phyloP scores from a whole-genome alignment of 2,888 invertebrate species.

The Dicranocentrus wangi region DNA sequence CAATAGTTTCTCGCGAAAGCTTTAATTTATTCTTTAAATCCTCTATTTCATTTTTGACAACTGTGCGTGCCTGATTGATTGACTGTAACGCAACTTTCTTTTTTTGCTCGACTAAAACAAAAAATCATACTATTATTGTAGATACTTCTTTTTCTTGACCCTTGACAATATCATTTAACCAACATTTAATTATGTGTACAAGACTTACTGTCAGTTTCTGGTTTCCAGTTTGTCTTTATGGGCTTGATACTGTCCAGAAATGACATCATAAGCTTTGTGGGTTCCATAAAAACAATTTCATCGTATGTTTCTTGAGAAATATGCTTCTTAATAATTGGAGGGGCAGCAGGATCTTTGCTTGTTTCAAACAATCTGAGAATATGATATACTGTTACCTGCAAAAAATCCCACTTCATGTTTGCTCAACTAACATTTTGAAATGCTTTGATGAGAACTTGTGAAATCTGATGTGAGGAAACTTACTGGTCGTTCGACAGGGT shows the following conservation, averaged over 20 bases:
- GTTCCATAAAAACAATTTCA: conserved; percentile 95
- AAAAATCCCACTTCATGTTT: conserved; percentile 73
- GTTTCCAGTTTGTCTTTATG: conserved; percentile 83
- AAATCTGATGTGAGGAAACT: conserved; percentile 75
- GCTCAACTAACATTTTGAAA: too few relatives aligned
- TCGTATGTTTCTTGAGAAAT: conserved; percentile 95
- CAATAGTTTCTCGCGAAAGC: conserved; percentile 88
- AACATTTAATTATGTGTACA: conserved; percentile 2
- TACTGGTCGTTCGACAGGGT: conserved; percentile 95
- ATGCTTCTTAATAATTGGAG: conserved; percentile 77
- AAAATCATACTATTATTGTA: not conserved
- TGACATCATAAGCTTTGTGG: conserved; percentile 92
- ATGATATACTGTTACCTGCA: conserved; percentile 94
- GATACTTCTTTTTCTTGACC: too few relatives aligned
- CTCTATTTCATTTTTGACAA: conserved; percentile 86
- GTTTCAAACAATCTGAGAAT: conserved; percentile 93
- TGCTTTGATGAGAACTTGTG: not conserved
- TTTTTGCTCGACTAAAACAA: conserved; percentile 87
- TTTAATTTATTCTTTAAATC: conserved; percentile 89
- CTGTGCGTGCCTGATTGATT: conserved; percentile 85
- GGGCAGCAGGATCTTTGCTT: conserved; percentile 74
- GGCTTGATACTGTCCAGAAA: conserved; percentile 85
- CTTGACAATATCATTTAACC: not conserved
- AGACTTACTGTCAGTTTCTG: conserved; percentile 90
- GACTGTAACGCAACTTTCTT: conserved; percentile 86